Evolutionary conservation across 2,797 vertebrate species (phyloP).

Genomic region (Etheostoma nigrum): DNA sequence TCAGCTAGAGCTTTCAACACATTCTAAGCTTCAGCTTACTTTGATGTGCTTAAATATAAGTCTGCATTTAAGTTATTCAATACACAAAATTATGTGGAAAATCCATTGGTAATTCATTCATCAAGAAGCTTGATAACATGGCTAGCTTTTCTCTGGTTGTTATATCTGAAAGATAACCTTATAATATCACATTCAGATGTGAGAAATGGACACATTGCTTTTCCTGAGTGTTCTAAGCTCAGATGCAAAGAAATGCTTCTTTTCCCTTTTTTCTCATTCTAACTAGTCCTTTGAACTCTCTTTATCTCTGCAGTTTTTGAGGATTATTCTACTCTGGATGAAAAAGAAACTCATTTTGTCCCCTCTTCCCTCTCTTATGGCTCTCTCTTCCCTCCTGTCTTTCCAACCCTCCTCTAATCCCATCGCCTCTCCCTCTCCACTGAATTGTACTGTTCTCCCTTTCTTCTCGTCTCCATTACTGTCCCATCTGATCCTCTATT

Average conservation of each 20-base stretch:
- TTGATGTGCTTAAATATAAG: background rate
- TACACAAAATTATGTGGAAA: background rate
- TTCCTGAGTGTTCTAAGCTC: slow-evolving; percentile 16
- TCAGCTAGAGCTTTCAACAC: background rate
- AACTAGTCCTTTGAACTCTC: slow-evolving; percentile 69
- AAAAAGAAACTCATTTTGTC: slow-evolving; percentile 67
- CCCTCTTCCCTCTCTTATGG: slow-evolving; percentile 51
- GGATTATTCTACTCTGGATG: slow-evolving; percentile 73
- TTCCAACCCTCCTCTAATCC: slow-evolving; percentile 68
- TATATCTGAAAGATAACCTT: slow-evolving; percentile 7
- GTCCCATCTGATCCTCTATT: slow-evolving; percentile 54
- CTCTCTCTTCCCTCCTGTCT: slow-evolving; percentile 46
- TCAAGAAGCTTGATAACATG: background rate
- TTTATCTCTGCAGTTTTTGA: slow-evolving; percentile 71
- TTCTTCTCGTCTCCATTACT: slow-evolving; percentile 40
- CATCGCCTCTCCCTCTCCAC: slow-evolving; percentile 50
- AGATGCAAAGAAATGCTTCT: slow-evolving; percentile 29
- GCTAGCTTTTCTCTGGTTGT: background rate
- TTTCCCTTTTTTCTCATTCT: slow-evolving; percentile 40
- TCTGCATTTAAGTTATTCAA: background rate
- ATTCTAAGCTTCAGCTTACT: background rate
- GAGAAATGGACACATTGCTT: slow-evolving; percentile 18
- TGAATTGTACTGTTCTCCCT: background rate
- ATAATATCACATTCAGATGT: slow-evolving; percentile 11
- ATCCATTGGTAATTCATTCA: background rate